Conservation (phyloP, 92 coral and sea anemone species). For the Nematostella vectensis region DNA sequence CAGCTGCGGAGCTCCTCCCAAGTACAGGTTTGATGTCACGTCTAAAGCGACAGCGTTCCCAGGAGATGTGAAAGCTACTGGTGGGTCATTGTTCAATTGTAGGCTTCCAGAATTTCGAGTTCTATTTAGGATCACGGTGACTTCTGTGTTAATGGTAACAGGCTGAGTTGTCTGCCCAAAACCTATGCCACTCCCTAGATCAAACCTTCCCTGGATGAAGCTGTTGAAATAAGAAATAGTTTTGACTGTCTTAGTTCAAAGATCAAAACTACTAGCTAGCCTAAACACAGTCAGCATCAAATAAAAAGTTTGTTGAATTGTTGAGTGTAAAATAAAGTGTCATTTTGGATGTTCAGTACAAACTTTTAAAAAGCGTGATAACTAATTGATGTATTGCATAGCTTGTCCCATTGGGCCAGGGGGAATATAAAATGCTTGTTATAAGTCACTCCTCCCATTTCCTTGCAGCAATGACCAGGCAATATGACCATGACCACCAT, state of each 20-base stretch:
- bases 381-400: too few relatives aligned
- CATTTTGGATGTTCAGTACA: too few relatives aligned
- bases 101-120: constrained; percentile 29
- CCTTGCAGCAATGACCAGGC: too few relatives aligned
- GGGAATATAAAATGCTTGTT: too few relatives aligned
- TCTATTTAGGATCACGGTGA: constrained; percentile 44
- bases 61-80: constrained; percentile 32
- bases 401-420: too few relatives aligned
- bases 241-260: neutral
- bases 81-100: constrained; percentile 30
- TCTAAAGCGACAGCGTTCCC: constrained; percentile 63
- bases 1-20: constrained; percentile 86
- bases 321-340: too few relatives aligned
- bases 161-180: constrained; percentile 37
- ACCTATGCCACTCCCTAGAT: constrained; percentile 77
- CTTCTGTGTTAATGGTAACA: constrained; percentile 38
- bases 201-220: constrained; percentile 60
- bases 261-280: too few relatives aligned
- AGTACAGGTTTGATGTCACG: constrained; percentile 60
- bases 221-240: constrained; percentile 15
- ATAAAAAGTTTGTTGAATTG: neutral
- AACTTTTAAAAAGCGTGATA: too few relatives aligned
- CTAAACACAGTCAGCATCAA: too few relatives aligned
- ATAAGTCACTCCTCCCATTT: too few relatives aligned
- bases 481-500: too few relatives aligned